Conservation (phyloP, 1,140 invertebrate species). For the Bombus fervidus region DNA sequence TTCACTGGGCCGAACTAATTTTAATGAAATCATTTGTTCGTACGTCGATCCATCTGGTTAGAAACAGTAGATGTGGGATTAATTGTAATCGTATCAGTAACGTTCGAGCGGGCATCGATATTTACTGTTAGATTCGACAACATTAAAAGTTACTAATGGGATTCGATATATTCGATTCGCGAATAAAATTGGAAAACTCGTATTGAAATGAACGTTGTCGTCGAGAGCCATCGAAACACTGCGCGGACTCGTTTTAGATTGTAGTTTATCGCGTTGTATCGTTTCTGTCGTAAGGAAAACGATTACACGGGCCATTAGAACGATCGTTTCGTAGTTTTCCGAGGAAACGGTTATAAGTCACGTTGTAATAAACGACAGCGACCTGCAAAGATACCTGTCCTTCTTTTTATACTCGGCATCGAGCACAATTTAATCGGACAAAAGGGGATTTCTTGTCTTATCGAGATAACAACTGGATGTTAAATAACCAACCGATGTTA, state of each 20-base stretch:
- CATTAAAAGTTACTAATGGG: conserved; percentile 30
- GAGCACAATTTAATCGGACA: not conserved
- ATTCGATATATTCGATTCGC: conserved; percentile 23
- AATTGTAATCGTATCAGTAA: conserved; percentile 27
- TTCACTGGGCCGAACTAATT: not conserved
- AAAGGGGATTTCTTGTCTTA: conserved; percentile 11
- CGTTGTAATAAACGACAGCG: no score
- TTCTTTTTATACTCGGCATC: not conserved
- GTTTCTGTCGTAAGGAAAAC: no score
- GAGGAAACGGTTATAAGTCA: no score
- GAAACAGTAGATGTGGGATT: conserved; percentile 17
- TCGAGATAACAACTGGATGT: conserved; percentile 10
- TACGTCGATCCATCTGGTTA: not conserved
- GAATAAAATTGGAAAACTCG: conserved; percentile 31
- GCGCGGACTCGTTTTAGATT: not conserved
- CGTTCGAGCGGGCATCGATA: not conserved
- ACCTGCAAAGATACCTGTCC: no score
- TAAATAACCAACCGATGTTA: conserved; percentile 9
- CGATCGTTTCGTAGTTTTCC: not conserved
- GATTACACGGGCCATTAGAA: no score
- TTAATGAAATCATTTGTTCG: conserved; percentile 7
- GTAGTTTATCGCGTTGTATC: not conserved
- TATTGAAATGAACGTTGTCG: conserved; percentile 24
- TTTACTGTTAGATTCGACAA: conserved; percentile 28
- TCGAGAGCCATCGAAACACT: conserved; percentile 14